These are phyloP conservation scores for Echeneis naucrates DNA, from an alignment of 2,797 vertebrate genomes.

Conservation along the genomic window DNA sequence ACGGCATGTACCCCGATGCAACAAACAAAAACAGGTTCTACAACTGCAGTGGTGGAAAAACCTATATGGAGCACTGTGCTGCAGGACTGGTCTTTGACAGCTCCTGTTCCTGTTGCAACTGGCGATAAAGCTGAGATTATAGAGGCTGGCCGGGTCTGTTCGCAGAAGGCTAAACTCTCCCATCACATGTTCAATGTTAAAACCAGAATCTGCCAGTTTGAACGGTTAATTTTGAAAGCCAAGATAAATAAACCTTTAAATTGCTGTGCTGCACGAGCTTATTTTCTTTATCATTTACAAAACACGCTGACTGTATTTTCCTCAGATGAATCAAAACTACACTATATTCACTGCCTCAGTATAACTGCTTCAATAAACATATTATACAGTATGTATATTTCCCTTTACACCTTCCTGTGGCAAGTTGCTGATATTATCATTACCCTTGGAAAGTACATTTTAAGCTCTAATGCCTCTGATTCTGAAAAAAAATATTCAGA, in stretches of 20 bases:
- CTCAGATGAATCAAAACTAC: background rate
- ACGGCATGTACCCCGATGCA: constrained; percentile 61
- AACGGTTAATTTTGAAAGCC: constrained; percentile 35
- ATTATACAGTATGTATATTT: background rate
- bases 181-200: constrained; percentile 21
- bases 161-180: constrained; percentile 5
- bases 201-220: constrained; percentile 17
- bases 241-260: constrained; percentile 44
- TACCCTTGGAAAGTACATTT: constrained; percentile 12
- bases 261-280: constrained; percentile 11
- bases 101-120: constrained; percentile 72
- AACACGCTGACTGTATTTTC: background rate
- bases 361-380: constrained; percentile 35
- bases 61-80: constrained; percentile 68
- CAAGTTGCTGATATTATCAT: constrained; percentile 12
- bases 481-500: constrained; percentile 17
- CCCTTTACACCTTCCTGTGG: background rate
- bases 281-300: background rate
- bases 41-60: constrained; percentile 58
- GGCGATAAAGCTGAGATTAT: constrained; percentile 52
- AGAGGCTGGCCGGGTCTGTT: constrained; percentile 36
- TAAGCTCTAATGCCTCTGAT: constrained; percentile 1
- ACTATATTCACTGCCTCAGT: background rate
- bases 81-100: constrained; percentile 68
- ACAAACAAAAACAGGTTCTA: constrained; percentile 70